These are phyloP conservation scores for Carettochelys insculpta DNA, from an alignment of 2,113 vertebrate genomes.

Conservation along the genomic window DNA sequence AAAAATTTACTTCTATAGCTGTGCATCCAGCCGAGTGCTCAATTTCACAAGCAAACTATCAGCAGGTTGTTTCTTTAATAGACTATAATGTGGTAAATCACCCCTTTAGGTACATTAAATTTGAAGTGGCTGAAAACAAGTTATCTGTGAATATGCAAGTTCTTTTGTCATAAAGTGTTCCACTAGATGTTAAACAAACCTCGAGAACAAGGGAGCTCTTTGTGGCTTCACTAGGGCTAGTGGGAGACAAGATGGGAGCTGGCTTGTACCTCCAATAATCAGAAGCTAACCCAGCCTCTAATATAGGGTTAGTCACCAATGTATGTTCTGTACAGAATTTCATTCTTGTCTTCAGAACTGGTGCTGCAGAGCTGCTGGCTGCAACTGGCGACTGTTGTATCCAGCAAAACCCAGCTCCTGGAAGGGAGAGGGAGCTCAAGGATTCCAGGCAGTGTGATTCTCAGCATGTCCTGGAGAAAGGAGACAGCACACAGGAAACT, in stretches of 20 bases:
- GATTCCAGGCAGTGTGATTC: too few relatives aligned
- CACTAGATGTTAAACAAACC: not conserved
- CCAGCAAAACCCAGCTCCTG: too few relatives aligned
- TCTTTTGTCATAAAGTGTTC: not conserved
- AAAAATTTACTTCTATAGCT: slow-evolving; percentile 56
- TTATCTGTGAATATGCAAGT: not conserved
- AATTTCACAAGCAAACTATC: slow-evolving; percentile 53
- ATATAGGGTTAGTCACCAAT: not conserved
- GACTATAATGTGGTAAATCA: slow-evolving; percentile 28
- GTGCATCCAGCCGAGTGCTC: slow-evolving; percentile 60
- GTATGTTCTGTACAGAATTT: too few relatives aligned
- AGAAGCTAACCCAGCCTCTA: not conserved
- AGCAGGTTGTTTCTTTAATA: slow-evolving; percentile 55
- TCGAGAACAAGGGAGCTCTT: not conserved
- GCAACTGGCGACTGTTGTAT: too few relatives aligned
- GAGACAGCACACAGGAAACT: too few relatives aligned
- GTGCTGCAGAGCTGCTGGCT: too few relatives aligned
- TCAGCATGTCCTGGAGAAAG: too few relatives aligned
- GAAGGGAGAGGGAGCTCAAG: too few relatives aligned
- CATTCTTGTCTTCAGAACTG: too few relatives aligned
- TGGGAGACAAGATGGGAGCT: not conserved
- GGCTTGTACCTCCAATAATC: not conserved
- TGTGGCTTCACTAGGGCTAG: not conserved
- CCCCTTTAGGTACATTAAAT: slow-evolving; percentile 12
- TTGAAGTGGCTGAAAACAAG: slow-evolving; percentile 46